Evolutionary conservation across 2,888 invertebrate genomes (phyloP).

Genomic region (Laothoe populi): DNA sequence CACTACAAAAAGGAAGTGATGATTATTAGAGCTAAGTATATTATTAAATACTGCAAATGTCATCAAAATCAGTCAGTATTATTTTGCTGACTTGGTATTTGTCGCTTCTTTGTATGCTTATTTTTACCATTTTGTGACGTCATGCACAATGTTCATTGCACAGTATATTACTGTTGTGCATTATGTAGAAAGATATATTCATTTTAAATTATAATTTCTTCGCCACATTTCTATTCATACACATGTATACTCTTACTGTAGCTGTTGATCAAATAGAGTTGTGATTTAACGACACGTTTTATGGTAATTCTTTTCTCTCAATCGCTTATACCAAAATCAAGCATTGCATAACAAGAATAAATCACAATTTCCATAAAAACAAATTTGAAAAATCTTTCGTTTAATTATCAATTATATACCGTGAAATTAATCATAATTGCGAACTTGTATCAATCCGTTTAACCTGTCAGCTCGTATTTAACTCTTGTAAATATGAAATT

Average conservation of each 20-base stretch:
- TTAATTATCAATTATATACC: slow-evolving; percentile 1
- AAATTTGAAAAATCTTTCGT: background rate
- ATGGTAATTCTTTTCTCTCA: slow-evolving; percentile 3
- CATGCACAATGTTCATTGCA: background rate
- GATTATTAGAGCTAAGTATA: no score
- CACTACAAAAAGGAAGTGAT: no score
- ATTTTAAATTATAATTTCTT: background rate
- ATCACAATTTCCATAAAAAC: background rate
- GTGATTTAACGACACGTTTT: slow-evolving; percentile 20
- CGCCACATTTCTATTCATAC: background rate
- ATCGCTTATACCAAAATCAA: slow-evolving; percentile 5
- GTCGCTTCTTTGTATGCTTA: background rate
- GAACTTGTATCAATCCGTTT: background rate
- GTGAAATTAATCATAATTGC: slow-evolving; percentile 5
- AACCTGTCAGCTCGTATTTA: background rate
- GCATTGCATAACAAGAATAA: slow-evolving; percentile 9
- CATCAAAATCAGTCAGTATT: no score
- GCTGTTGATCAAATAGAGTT: slow-evolving; percentile 1
- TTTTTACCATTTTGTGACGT: background rate
- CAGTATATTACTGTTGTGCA: background rate
- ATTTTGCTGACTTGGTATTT: no score
- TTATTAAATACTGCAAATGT: no score
- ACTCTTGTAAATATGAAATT: background rate
- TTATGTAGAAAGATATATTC: background rate
- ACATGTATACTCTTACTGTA: background rate